Conservation (phyloP, 92 coral and sea anemone genomes). For the Muricea muricata region DNA sequence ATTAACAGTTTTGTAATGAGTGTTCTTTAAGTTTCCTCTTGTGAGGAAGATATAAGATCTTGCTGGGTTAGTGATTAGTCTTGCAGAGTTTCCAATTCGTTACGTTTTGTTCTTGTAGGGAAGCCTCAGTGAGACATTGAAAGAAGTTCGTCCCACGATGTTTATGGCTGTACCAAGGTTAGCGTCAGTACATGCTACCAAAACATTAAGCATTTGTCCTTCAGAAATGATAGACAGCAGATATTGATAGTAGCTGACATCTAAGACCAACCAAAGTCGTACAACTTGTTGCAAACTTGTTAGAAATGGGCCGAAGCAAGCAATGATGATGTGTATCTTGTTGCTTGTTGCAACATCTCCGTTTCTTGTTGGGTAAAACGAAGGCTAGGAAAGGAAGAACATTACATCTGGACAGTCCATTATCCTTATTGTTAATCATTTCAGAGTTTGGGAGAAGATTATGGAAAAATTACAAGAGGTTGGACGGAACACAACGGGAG, state of each 20-base stretch:
- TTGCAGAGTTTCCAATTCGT: background rate
- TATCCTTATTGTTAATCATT: too few relatives aligned
- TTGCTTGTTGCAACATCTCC: too few relatives aligned
- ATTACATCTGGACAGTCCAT: background rate
- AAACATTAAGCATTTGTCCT: too few relatives aligned
- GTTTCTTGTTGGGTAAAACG: too few relatives aligned
- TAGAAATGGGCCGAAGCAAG: background rate
- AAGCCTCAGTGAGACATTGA: slow-evolving; percentile 74
- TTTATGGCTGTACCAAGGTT: slow-evolving; percentile 95
- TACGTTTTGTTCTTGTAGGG: slow-evolving; percentile 65
- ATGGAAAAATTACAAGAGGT: slow-evolving; percentile 82
- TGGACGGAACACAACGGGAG: slow-evolving; percentile 81
- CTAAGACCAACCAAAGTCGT: too few relatives aligned
- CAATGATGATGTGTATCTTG: too few relatives aligned
- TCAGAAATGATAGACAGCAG: background rate
- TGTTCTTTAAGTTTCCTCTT: too few relatives aligned
- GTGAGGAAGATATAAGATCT: background rate
- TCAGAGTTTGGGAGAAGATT: slow-evolving; percentile 94
- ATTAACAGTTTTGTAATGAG: too few relatives aligned
- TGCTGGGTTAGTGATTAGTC: background rate
- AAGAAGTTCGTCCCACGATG: slow-evolving; percentile 88
- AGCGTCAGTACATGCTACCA: background rate
- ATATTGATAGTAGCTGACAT: too few relatives aligned
- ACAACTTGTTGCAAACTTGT: slow-evolving; percentile 8
- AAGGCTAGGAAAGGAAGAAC: too few relatives aligned